Evolutionary conservation across 2,113 vertebrate genomes (phyloP), one percentile per base, ranked within the genome.

Genomic region (Plestiodon gilberti): DNA sequence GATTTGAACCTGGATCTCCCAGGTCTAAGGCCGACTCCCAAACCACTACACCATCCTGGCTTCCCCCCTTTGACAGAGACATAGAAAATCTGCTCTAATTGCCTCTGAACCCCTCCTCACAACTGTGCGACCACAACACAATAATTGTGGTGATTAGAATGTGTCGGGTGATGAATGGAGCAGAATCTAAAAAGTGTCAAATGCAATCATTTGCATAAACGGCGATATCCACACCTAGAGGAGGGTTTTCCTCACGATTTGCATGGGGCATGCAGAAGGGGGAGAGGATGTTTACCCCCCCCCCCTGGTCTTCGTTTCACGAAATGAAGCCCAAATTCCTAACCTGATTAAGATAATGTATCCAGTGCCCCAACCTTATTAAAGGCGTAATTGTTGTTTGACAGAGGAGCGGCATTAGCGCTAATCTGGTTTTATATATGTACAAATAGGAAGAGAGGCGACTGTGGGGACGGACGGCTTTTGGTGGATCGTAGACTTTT

Each of bases 171-270:
- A 98, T 97, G 96, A 97, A 98, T 98, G 95, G 96, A 97, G 97
- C 97, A 95, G 97, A 98, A 99, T 99, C 97, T 97, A 98, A 99
- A 98, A 99, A 99, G 98, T 98, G 99, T 98, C 98, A 98, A 98
- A 99, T 96, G 96, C 80, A 93, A 94, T 85, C 91, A 98, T 99
- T 98, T 98, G 97, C 98, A 99, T 98, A 98, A 98, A 98, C 96
- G 97, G 96, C 97, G 97, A 98, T 98, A 98, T 97, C 97, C 96
- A 98, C 98, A 98, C 96, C 97, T 96, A 96, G 89, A 97, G 97
- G 57, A 35, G 94, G 95, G 94, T 95, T 97, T 97, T 97, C 97
- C 97, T 96, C 96, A 96, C 95, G 96, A 94, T 95, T 55, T 6
- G 52, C 13, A 13, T 55, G 52, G 6, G 52, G 52, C 52, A 55